Evolutionary conservation across 2,113 vertebrate species (phyloP), one percentile per base, ranked within the genome.

Genomic region (Brachypodius melanocephalos): DNA sequence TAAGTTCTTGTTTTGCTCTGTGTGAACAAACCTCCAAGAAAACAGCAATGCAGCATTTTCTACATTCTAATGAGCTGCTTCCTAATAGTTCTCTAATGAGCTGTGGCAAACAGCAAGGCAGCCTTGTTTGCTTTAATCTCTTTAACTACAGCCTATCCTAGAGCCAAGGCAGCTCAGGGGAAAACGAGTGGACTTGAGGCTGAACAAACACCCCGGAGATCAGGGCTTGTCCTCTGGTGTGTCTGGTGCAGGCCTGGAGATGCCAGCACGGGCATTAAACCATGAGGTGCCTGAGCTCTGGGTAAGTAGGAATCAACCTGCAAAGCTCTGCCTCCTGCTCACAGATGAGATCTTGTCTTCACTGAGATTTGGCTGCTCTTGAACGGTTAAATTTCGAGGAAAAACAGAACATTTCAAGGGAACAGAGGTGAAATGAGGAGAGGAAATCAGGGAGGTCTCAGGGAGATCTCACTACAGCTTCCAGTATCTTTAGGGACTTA

Each of bases 41-140:
- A 90, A 11, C 59, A 96, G 89, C 91, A 92, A 52, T 83, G 72
- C 84, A 93, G 80, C 69, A 34, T 84, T 89, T 95, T 77, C 77
- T 59, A 81, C 85, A 89, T 86, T 86, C 65, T 93, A 96, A 95
- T 89, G 89, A 95, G 84, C 73, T 89, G 76, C 72, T 91, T 84
- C 82, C 80, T 95, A 81, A 89, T 51, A 87, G 73, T 78, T 93
- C 43, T 55, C 77, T 93, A 95, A 95, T 72, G 84, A 95, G 82
- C 93, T 95, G 91, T 95, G 66, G 89, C 77, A 96, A 77, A 34
- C 61, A 78, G 66, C 31, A 79, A 85, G 88, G 45, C 16, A 65
- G 49, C 49, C 62, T 75, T 82, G 73, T 82, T 89, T 78, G 40
- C 88, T 89, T 93, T 94, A 72, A 91, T 91, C 52, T 79, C 31